Base-by-base conservation (phyloP, 2,888 invertebrate genomes). In the Nineta flava region DNA sequence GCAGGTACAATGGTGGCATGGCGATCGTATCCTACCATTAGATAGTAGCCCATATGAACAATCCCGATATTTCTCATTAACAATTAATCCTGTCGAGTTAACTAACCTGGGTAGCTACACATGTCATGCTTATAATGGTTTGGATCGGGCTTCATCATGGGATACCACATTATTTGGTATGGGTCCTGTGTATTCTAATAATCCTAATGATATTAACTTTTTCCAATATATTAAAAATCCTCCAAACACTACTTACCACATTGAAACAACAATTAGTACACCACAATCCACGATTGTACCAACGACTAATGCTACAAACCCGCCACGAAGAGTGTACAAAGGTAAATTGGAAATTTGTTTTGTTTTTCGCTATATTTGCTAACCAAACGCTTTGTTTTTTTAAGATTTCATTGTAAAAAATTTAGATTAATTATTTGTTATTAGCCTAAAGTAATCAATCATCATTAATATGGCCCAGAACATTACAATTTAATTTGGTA, bases 61-160 rank as follows among this genome's bases (percentile, higher is more conserved):
- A 54, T 74, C 79, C 52, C 72, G 77, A 48, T 87, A 83, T 58
- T 81, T 79, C 64, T 79, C 84, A 2, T 71, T 95, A 44, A 72
- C 79, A 52, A 86, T 95, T 59, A 72, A 79, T 48, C 70, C 76
- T 1, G 79, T 93, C 12, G 73, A 77, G 34, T 59, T 82, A 16
- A 75, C 78, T 6, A 84, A 84, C 59, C 74, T 90, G 48, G 94
- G 93, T 4, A 75, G 81, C 47, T 95, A 95, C 68, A 83, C 83
- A 6, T 95, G 95, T 62, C 84, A 87, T 60, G 93, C 88, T 4
- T 93, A 84, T 66, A 93, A 93, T 62, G 88, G 87, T 2, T 63
- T 77, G 9, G 83, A 81, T 10, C 77, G 79, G 56, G 80, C 92
- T 5, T 83, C 83, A 1, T 81, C 85, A 45, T 84, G 86, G 79